These are phyloP conservation scores for Brachyopa scutellaris DNA, from an alignment of 2,888 invertebrate species.

Conservation along the genomic window DNA sequence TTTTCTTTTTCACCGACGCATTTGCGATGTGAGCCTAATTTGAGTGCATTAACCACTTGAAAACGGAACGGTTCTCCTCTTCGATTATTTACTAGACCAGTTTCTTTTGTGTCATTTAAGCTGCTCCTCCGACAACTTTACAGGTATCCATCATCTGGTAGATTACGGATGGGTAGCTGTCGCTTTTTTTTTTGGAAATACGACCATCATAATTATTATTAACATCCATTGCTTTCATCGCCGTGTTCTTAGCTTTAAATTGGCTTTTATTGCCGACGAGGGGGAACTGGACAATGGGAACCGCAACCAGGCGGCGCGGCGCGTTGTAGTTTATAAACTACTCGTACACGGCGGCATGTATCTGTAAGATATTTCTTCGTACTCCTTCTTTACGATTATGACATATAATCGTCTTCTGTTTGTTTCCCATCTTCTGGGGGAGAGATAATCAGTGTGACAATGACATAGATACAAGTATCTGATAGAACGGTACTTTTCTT, in stretches of 20 bases:
- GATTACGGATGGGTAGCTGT: background rate
- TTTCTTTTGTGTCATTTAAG: no score
- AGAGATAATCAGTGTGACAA: constrained; percentile 30
- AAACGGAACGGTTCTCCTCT: constrained; percentile 13
- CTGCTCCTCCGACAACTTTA: no score
- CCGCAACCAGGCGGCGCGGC: background rate
- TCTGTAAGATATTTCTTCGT: constrained; percentile 18
- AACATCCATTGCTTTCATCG: background rate
- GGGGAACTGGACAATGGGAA: no score
- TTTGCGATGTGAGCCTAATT: constrained; percentile 7
- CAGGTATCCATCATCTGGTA: background rate
- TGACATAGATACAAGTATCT: constrained; percentile 39
- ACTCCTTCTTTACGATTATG: constrained; percentile 27
- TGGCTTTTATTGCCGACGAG: background rate
- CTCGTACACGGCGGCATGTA: background rate
- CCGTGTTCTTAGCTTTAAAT: background rate
- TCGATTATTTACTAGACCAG: constrained; percentile 1
- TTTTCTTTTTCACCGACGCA: constrained; percentile 15
- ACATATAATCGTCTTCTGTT: constrained; percentile 18
- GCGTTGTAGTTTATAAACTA: constrained; percentile 34
- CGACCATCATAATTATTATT: constrained; percentile 20
- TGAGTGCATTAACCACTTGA: constrained; percentile 33
- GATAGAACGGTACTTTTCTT: constrained; percentile 37
- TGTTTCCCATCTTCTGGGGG: background rate
- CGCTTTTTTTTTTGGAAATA: constrained; percentile 29